Evolutionary conservation across 2,113 vertebrate genomes (phyloP), one percentile per base, ranked within the genome.

Genomic region (Vulpes ferrilata): DNA sequence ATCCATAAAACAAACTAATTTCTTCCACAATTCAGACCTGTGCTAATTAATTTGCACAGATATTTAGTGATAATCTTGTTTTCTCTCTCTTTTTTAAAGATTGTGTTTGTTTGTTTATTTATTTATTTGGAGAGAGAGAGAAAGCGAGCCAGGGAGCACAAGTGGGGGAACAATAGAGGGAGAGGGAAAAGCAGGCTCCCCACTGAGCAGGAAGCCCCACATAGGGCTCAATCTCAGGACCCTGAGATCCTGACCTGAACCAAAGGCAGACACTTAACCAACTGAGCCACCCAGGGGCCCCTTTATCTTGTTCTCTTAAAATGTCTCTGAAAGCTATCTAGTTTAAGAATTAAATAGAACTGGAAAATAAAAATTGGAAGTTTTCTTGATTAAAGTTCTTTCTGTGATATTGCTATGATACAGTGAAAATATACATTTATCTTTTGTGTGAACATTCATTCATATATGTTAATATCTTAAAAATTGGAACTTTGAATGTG

Each of bases 341-440:
- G 65, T 84, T 89, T 48, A 90, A 93, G 81, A 97, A 73, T 89
- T 95, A 96, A 93, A 93, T 90, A 92, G 81, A 95, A 90, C 51
- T 92, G 74, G 59, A 74, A 92, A 93, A 20, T 96, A 97, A 86
- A 51, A 94, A 80, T 95, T 96, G 53, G 23, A 67, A 88, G 25
- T 85, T 94, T 89, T 96, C 38, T 82, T 79, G 27, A 76, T 95
- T 53, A 84, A 93, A 93, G n/a, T 22, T 80, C n/a, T 35, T 93
- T 90, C 95, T 84, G 23, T 1, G 38, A 17, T 95, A 67, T 60
- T 25, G n/a, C 27, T 89, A 2, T 74, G 35, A 35, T 80, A 22
- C 30, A 22, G 19, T 85, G 84, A 80, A 65, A 64, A 62, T 92
- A 59, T 25, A 67, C 19, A 91, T 74, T 96, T 90, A 71, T 92